Conservation (phyloP, 2,888 invertebrate species). For the Biston betularia region DNA sequence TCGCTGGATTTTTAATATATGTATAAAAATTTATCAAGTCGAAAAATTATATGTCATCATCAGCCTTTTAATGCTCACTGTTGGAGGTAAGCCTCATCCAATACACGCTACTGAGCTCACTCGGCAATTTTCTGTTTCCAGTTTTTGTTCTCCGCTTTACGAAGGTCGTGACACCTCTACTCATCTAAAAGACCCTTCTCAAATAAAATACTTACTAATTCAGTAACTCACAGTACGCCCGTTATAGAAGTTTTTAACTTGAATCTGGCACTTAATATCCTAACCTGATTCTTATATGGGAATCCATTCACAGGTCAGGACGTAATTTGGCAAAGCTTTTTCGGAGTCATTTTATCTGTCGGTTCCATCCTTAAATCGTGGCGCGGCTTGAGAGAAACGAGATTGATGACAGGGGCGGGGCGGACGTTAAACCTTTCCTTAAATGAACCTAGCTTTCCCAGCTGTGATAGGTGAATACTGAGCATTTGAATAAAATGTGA, state of each 20-base stretch:
- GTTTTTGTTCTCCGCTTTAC: too few relatives aligned
- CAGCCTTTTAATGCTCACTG: too few relatives aligned
- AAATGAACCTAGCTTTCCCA: conserved; percentile 39
- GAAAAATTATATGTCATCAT: too few relatives aligned
- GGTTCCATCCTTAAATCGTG: conserved; percentile 53
- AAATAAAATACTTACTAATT: not conserved
- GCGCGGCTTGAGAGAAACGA: conserved; percentile 75
- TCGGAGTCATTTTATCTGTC: conserved; percentile 57
- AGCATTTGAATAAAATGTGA: conserved; percentile 9
- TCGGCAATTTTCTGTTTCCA: too few relatives aligned
- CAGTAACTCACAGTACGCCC: not conserved
- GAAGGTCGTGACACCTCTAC: too few relatives aligned
- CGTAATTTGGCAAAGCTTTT: conserved; percentile 66
- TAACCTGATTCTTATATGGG: conserved; percentile 43
- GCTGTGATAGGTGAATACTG: conserved; percentile 8
- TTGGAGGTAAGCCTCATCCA: too few relatives aligned
- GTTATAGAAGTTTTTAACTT: conserved; percentile 1
- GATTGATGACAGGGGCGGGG: conserved; percentile 80
- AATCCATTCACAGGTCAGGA: conserved; percentile 52
- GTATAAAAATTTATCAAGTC: too few relatives aligned
- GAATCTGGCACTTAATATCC: conserved; percentile 16
- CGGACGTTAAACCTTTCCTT: conserved; percentile 52
- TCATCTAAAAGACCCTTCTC: too few relatives aligned
- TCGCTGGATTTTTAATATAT: too few relatives aligned
- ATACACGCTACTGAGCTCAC: too few relatives aligned